Base-by-base conservation (phyloP, 2,797 vertebrate genomes). In the Moxostoma hubbsi region DNA sequence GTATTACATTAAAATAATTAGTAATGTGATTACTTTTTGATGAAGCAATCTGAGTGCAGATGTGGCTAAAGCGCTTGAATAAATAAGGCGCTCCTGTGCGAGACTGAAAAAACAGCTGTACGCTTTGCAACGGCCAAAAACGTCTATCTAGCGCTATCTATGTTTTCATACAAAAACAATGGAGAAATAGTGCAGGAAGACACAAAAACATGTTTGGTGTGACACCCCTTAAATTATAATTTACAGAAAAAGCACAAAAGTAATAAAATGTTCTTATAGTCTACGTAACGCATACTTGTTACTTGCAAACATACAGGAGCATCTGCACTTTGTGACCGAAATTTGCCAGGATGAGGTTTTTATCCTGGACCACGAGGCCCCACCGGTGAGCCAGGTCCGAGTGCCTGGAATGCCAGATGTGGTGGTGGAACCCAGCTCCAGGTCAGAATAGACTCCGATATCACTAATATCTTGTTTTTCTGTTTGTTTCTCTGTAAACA, bases 301-400 rank as follows among this genome's bases (percentile, higher is more conserved):
- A 82, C 61, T 55, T 75, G 50, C 49, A 13, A 80, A 46, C 49
- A 8, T 80, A 74, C 79, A 99, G 98, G 98, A 99, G 94, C 98
- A 98, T 87, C 95, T 99, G 80, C 98, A 99, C 93, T 99, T 97
- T 88, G 97, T 99, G 88, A 98, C 97, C 0, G 97, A 99, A 90
- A 97, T 99, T 88, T 98, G 97, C 83, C 97, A 98, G 86, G 97
- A 99, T 1, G 98, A 99, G 88, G 95, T 98, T 83, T 99, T 98
- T 82, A 98, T 99, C 90, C 90, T 99, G 91, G 97, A 99, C 87
- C 96, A 96, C 43, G 96, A 98, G 88, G 92, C 87, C 7, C 90
- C 87, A 0, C 15, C 68, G 73, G 74, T 86, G 85, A 92, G 88
- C 13, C 95, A 95, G 88, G 91, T 94, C 43, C 88, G 89, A 0